Conservation (phyloP, 2,797 vertebrate species). For the Peromyscus nudipes region DNA sequence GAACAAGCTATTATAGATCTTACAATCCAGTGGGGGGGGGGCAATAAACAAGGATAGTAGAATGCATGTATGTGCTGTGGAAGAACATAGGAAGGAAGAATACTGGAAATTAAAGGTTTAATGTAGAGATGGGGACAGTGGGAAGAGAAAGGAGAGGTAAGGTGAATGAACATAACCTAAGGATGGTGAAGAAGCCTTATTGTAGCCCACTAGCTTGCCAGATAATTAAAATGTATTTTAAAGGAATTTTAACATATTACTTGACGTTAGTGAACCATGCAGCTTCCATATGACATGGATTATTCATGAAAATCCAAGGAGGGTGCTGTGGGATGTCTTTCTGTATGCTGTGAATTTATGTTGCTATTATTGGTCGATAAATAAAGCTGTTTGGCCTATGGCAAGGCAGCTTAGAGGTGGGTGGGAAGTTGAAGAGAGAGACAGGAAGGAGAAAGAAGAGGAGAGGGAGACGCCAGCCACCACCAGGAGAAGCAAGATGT, state of each 20-base stretch:
- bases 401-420: too few relatives aligned
- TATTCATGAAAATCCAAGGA: not conserved
- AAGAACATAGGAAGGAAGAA: not conserved
- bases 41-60: not conserved
- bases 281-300: not conserved
- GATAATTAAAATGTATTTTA: not conserved
- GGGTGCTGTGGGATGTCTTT: too few relatives aligned
- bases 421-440: too few relatives aligned
- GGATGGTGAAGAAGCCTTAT: not conserved
- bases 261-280: not conserved
- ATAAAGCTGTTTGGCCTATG: too few relatives aligned
- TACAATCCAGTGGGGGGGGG: too few relatives aligned
- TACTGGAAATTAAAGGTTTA: not conserved
- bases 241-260: not conserved
- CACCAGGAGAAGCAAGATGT: too few relatives aligned
- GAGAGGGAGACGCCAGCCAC: too few relatives aligned
- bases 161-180: not conserved
- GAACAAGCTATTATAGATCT: not conserved
- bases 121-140: not conserved
- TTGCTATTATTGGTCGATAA: too few relatives aligned
- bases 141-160: not conserved
- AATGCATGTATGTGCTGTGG: not conserved
- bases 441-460: too few relatives aligned
- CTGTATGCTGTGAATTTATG: too few relatives aligned
- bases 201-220: not conserved